A percentile compares a stretch with the other conserved stretches of the same genome.
Conservation (phyloP, 2,113 vertebrate species). For the Crocuta crocuta region DNA sequence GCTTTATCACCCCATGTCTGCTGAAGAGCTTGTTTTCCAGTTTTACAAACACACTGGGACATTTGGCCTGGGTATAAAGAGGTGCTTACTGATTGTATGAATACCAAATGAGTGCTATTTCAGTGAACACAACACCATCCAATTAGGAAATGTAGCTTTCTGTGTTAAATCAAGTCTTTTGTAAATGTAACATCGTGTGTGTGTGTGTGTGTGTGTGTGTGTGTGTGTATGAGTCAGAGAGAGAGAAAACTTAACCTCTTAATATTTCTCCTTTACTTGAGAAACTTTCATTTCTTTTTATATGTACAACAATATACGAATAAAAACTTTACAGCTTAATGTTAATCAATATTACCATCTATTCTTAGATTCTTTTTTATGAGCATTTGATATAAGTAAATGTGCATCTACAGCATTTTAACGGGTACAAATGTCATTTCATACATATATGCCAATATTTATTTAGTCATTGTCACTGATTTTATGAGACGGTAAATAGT, state of each 20-base stretch:
- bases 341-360: background rate
- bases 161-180: background rate
- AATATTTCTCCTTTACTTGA: background rate
- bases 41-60: background rate
- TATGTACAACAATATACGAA: background rate
- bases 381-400: background rate
- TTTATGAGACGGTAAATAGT: background rate
- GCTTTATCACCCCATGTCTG: background rate
- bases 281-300: background rate
- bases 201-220: background rate
- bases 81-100: background rate
- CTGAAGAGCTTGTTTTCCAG: background rate
- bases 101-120: background rate
- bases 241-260: background rate
- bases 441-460: background rate
- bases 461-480: background rate
- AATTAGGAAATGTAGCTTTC: background rate
- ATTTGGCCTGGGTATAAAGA: background rate
- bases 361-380: background rate
- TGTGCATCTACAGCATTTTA: background rate
- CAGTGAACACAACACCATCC: background rate
- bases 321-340: background rate
- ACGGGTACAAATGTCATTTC: background rate
- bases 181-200: background rate
- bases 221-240: background rate